A percentile compares a stretch with the other conserved stretches of the same genome.
Evolutionary conservation across 2,888 invertebrate species (phyloP).

Genomic region (Plusia festucae): DNA sequence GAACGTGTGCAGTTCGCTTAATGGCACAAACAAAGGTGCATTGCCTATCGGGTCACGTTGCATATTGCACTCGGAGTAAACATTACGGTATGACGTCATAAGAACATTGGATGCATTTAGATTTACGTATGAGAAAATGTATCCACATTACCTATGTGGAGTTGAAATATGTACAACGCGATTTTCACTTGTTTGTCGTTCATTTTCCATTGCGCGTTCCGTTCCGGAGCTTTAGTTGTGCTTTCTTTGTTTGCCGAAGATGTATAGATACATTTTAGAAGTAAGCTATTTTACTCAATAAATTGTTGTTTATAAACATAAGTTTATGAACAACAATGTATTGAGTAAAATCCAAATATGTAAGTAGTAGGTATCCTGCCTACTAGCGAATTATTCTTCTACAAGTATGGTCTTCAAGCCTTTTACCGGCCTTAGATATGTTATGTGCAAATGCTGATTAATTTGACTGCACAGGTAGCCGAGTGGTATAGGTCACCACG

Average conservation of each 20-base stretch:
- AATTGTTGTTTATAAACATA: no score
- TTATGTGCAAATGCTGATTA: no score
- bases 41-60: conserved; percentile 59
- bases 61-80: conserved; percentile 41
- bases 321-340: no score
- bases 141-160: not conserved
- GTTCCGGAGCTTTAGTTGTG: not conserved
- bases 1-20: conserved; percentile 51
- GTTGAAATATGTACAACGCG: not conserved
- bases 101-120: conserved; percentile 5
- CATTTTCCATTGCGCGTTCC: not conserved
- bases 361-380: no score
- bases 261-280: no score
- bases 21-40: conserved; percentile 51
- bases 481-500: no score
- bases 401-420: no score
- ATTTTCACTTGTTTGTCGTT: not conserved
- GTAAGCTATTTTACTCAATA: no score
- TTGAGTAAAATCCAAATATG: no score
- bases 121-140: conserved; percentile 2
- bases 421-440: no score
- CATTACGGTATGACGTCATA: conserved; percentile 44
- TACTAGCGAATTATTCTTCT: no score
- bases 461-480: no score
- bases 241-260: not conserved